These are phyloP conservation scores for Standfussiana lucernea DNA, from an alignment of 2,888 invertebrate species.

Conservation along the genomic window DNA sequence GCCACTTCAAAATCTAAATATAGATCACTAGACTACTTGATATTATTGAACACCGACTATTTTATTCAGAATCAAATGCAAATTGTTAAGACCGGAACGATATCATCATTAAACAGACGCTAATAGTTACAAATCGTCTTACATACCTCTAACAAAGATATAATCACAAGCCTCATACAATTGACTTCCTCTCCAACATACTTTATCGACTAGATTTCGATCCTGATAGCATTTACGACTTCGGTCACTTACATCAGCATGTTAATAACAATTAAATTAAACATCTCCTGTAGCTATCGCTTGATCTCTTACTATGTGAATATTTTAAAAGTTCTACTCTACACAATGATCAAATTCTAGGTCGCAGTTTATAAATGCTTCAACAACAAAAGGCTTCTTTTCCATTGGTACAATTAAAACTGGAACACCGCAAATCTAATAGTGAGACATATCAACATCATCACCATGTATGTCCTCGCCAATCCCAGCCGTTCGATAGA, in stretches of 20 bases:
- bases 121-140: constrained; percentile 28
- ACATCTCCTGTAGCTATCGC: constrained; percentile 63
- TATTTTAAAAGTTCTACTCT: constrained; percentile 47
- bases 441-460: not conserved
- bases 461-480: not conserved
- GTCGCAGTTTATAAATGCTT: not conserved
- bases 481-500: not conserved
- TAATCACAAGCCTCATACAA: constrained; percentile 32
- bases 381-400: not conserved
- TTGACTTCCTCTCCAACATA: constrained; percentile 37
- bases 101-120: not conserved
- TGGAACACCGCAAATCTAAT: not conserved
- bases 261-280: constrained; percentile 69
- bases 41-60: not conserved
- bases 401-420: not conserved
- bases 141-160: constrained; percentile 26
- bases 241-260: constrained; percentile 54
- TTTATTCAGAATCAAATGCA: not conserved
- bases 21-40: not conserved
- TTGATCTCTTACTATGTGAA: constrained; percentile 41
- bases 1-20: not conserved
- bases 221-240: constrained; percentile 51
- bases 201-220: constrained; percentile 46
- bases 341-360: constrained; percentile 1
- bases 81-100: not conserved